A percentile compares a stretch with the other conserved stretches of the same genome.
Conservation (phyloP, 2,113 vertebrate species). For the Callaeas wilsoni region DNA sequence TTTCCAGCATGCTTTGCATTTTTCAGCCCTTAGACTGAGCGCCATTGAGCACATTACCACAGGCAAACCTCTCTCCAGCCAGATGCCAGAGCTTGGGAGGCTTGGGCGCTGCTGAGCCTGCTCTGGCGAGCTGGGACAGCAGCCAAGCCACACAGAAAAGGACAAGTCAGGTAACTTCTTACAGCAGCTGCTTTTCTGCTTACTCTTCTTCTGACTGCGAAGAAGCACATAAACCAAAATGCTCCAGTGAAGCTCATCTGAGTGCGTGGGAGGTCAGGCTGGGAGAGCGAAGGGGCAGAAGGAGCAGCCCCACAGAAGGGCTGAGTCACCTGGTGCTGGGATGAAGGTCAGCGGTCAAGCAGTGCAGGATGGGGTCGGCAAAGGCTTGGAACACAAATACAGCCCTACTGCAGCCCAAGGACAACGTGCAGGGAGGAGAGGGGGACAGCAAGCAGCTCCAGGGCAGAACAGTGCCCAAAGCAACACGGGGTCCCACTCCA, state of each 20-base stretch:
- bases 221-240: neutral
- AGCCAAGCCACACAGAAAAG: neutral
- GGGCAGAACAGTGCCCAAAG: neutral
- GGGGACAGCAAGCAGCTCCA: neutral
- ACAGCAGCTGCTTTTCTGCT: neutral
- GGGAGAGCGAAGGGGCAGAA: neutral
- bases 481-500: rapidly evolving
- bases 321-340: neutral
- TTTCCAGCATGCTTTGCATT: slow-evolving; percentile 3
- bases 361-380: neutral
- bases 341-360: neutral
- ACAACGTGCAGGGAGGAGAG: rapidly evolving
- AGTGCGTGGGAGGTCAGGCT: neutral
- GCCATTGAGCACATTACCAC: neutral
- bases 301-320: neutral
- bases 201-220: neutral
- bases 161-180: slow-evolving; percentile 33
- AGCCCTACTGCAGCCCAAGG: neutral
- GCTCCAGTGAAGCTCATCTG: neutral
- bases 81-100: neutral
- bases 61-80: neutral
- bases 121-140: neutral
- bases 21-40: neutral
- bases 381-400: neutral
- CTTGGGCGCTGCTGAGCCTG: neutral